These are phyloP conservation scores for Xenops minutus DNA, from an alignment of 2,797 vertebrate species.

Conservation along the genomic window DNA sequence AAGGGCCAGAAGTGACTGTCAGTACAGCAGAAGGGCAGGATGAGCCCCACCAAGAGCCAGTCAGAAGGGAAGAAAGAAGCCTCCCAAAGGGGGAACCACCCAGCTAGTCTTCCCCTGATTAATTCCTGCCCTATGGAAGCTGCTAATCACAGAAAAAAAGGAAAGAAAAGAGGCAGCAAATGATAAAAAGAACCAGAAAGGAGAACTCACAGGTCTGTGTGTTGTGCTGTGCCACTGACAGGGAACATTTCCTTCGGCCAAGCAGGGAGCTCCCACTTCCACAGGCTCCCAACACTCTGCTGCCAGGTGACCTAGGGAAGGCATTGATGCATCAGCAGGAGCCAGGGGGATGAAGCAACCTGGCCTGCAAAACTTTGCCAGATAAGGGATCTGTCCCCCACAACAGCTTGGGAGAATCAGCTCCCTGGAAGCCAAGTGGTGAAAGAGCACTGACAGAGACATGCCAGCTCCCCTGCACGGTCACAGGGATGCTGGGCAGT, in stretches of 20 bases:
- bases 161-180: neutral
- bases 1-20: neutral
- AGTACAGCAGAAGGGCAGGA: neutral
- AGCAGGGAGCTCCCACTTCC: slow-evolving; percentile 67
- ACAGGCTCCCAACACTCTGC: slow-evolving; percentile 68
- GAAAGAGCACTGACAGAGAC: neutral
- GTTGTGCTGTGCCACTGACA: slow-evolving; percentile 72
- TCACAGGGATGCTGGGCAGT: neutral
- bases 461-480: neutral
- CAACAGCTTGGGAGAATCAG: neutral
- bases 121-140: neutral
- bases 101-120: neutral
- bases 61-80: neutral
- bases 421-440: neutral
- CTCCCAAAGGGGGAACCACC: neutral
- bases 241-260: neutral
- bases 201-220: slow-evolving; percentile 67
- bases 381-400: neutral
- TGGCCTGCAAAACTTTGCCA: neutral
- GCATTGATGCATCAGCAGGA: neutral
- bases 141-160: neutral
- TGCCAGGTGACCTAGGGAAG: slow-evolving; percentile 30
- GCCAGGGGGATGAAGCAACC: neutral
- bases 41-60: neutral
- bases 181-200: neutral